A percentile compares a stretch with the other conserved stretches of the same genome.
Evolutionary conservation across 2,888 invertebrate genomes (phyloP).

Genomic region (Druceiella hillmani): DNA sequence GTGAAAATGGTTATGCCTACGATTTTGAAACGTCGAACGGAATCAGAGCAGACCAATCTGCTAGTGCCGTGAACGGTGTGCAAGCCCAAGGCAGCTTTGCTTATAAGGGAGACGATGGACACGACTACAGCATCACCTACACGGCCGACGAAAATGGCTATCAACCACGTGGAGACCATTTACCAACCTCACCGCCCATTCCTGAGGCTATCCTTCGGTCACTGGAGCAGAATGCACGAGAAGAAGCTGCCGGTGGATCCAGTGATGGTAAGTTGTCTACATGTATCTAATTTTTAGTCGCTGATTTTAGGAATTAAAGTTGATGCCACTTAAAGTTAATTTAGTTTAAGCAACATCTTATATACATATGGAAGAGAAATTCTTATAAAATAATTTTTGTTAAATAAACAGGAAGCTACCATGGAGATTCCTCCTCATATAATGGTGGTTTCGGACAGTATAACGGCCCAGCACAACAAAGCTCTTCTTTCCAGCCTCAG

Average conservation of each 20-base stretch:
- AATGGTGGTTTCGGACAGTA: too few species aligned
- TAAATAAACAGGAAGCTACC: too few species aligned
- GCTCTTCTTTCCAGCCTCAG: too few species aligned
- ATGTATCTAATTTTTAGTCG: too few species aligned
- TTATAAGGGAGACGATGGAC: constrained; percentile 49
- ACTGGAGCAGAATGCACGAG: constrained; percentile 47
- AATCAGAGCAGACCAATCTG: constrained; percentile 44
- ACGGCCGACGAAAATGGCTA: constrained; percentile 49
- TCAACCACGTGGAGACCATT: constrained; percentile 44
- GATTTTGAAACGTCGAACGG: constrained; percentile 49
- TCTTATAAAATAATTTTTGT: too few species aligned
- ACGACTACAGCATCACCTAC: constrained; percentile 47
- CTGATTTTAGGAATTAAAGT: too few species aligned
- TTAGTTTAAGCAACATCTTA: too few species aligned
- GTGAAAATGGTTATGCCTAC: constrained; percentile 43
- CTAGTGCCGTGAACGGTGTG: constrained; percentile 45
- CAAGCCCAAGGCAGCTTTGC: constrained; percentile 47
- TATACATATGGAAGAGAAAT: too few species aligned
- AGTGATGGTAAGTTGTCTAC: constrained; percentile 42
- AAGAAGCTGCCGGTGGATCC: constrained; percentile 45
- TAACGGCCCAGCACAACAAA: too few species aligned
- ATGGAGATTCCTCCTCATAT: too few species aligned
- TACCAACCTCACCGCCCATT: constrained; percentile 48
- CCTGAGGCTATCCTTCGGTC: constrained; percentile 46
- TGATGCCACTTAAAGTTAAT: too few species aligned